These are phyloP conservation scores for Laothoe populi DNA, from an alignment of 2,888 invertebrate species.

Conservation along the genomic window DNA sequence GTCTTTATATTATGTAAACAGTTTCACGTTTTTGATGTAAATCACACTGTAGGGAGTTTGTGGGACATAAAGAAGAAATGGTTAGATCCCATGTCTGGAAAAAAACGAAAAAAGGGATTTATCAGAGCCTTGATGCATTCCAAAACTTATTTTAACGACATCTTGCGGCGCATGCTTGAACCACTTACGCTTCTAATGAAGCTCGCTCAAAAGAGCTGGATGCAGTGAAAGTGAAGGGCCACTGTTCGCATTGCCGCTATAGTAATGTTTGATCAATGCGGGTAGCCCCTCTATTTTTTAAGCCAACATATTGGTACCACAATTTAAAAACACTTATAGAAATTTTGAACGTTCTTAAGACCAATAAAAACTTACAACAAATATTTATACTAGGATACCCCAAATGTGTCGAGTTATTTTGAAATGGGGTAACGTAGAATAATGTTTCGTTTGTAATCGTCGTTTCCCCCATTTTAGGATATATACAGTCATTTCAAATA, in stretches of 20 bases:
- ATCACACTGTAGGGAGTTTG: conserved; percentile 22
- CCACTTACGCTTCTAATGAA: neutral
- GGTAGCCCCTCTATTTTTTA: neutral
- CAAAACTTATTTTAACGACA: conserved; percentile 4
- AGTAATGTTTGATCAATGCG: conserved; percentile 1
- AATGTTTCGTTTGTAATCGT: neutral
- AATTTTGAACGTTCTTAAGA: neutral
- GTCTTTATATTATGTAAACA: conserved; percentile 12
- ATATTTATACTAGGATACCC: neutral
- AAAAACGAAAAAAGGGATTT: conserved; percentile 20
- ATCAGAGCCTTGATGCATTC: conserved; percentile 11
- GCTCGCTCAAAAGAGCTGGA: neutral
- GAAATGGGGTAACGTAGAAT: conserved; percentile 8
- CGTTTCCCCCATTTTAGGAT: conserved; percentile 1
- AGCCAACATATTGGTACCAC: neutral
- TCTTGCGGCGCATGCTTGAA: conserved; percentile 11
- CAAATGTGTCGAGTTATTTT: neutral
- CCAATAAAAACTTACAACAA: neutral
- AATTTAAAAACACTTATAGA: neutral
- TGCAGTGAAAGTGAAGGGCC: neutral
- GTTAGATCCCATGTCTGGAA: conserved; percentile 24
- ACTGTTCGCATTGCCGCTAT: conserved; percentile 12
- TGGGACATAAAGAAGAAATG: conserved; percentile 22
- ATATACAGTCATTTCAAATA: conserved; percentile 24
- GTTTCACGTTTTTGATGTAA: conserved; percentile 18